These are phyloP conservation scores for Zeus faber DNA, from an alignment of 2,113 vertebrate species.

Conservation along the genomic window DNA sequence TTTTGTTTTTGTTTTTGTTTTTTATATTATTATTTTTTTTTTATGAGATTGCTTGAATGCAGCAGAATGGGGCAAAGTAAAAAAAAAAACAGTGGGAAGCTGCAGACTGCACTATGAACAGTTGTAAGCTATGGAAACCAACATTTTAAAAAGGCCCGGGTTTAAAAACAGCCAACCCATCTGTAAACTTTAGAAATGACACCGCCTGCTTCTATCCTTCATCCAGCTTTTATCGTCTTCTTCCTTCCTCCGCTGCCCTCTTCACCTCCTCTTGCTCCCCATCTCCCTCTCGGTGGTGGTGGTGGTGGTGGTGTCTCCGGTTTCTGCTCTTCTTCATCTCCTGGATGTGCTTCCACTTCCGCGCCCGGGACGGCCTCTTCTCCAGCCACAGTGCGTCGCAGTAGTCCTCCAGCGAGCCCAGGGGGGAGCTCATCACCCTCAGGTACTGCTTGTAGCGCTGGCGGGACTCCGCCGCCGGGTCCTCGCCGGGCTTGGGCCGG, in stretches of 20 bases:
- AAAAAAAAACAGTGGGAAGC: no score
- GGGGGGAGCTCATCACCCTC: constrained; percentile 84
- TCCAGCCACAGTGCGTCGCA: constrained; percentile 94
- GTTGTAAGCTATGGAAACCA: no score
- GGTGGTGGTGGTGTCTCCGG: constrained; percentile 88
- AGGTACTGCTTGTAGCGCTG: constrained; percentile 94
- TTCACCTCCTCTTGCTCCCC: constrained; percentile 15
- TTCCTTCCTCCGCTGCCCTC: constrained; percentile 26
- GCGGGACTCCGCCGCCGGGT: constrained; percentile 73
- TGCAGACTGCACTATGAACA: no score
- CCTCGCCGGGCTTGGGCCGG: constrained; percentile 75
- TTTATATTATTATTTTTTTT: no score
- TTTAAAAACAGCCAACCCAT: no score
- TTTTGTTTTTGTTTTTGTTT: no score
- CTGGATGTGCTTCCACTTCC: constrained; percentile 96
- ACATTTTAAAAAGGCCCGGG: no score
- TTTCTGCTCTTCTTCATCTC: constrained; percentile 95
- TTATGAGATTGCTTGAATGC: no score
- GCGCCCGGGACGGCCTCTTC: constrained; percentile 76
- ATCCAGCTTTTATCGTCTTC: neutral
- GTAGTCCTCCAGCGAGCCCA: constrained; percentile 90
- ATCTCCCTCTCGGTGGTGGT: constrained; percentile 33
- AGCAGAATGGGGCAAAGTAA: no score
- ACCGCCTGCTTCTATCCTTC: neutral
- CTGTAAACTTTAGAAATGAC: neutral